phyloP scores from a whole-genome alignment of 2,113 vertebrate genomes.

The Microcebus ravelobensis region DNA sequence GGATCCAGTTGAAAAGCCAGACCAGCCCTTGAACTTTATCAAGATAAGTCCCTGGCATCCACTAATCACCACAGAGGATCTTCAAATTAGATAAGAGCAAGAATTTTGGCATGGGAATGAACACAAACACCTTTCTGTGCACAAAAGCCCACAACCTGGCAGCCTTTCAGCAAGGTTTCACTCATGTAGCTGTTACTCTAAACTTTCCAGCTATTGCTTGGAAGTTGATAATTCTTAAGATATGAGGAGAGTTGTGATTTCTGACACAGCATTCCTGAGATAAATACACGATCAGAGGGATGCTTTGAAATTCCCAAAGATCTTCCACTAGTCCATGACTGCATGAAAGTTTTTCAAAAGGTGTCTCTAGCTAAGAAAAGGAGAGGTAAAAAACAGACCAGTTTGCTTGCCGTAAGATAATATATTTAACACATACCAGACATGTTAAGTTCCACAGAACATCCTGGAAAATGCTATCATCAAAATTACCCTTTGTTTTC shows the following conservation, averaged over 20 bases:
- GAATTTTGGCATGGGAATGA: slow-evolving; percentile 86
- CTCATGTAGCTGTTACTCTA: slow-evolving; percentile 93
- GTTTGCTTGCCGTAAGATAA: slow-evolving; percentile 81
- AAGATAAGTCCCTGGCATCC: slow-evolving; percentile 87
- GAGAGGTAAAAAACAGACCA: slow-evolving; percentile 34
- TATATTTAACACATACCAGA: slow-evolving; percentile 90
- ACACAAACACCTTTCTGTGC: slow-evolving; percentile 86
- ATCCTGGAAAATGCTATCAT: slow-evolving; percentile 73
- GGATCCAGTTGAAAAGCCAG: slow-evolving; percentile 80
- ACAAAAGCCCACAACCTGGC: slow-evolving; percentile 85
- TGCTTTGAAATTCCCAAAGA: slow-evolving; percentile 93
- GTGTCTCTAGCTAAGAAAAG: slow-evolving; percentile 80
- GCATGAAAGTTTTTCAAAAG: slow-evolving; percentile 84
- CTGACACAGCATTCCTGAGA: slow-evolving; percentile 99
- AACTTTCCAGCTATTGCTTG: slow-evolving; percentile 93
- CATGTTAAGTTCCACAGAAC: slow-evolving; percentile 70
- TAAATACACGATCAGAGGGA: slow-evolving; percentile 96
- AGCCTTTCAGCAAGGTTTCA: slow-evolving; percentile 86
- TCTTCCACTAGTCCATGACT: slow-evolving; percentile 77
- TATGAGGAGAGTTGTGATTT: slow-evolving; percentile 98
- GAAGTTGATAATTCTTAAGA: slow-evolving; percentile 98
- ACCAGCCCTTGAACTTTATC: slow-evolving; percentile 85
- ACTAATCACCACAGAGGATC: slow-evolving; percentile 88
- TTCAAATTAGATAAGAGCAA: slow-evolving; percentile 86
- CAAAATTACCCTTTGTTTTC: slow-evolving; percentile 60